These are phyloP conservation scores for Galemys pyrenaicus DNA, from an alignment of 2,113 vertebrate species.

Conservation along the genomic window DNA sequence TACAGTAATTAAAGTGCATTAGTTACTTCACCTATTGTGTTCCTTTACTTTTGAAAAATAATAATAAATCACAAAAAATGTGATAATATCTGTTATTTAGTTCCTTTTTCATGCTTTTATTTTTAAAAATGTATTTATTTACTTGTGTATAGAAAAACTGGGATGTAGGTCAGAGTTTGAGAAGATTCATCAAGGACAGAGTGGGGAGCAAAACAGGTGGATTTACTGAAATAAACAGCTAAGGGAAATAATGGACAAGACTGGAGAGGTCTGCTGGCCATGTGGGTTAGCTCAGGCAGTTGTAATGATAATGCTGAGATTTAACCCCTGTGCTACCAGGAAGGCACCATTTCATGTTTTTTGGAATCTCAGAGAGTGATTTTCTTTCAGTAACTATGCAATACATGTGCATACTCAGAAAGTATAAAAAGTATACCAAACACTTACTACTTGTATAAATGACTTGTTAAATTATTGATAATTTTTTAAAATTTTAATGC, in stretches of 20 bases:
- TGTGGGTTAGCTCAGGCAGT: no score
- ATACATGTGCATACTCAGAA: background rate
- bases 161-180: no score
- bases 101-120: no score
- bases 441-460: background rate
- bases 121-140: no score
- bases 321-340: no score
- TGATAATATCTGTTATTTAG: background rate
- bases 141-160: no score
- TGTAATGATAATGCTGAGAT: no score
- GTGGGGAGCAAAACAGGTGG: no score
- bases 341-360: background rate
- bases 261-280: no score
- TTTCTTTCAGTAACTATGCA: background rate
- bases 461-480: background rate
- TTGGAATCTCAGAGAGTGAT: background rate
- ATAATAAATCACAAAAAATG: background rate
- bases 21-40: background rate
- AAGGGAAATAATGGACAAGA: no score
- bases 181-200: no score
- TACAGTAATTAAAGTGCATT: conserved; percentile 22
- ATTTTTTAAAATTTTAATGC: background rate
- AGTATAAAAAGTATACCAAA: background rate
- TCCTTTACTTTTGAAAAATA: conserved; percentile 20
- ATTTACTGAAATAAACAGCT: no score